phyloP scores from a whole-genome alignment of 2,888 invertebrate genomes.

The Embidobia sp. region DNA sequence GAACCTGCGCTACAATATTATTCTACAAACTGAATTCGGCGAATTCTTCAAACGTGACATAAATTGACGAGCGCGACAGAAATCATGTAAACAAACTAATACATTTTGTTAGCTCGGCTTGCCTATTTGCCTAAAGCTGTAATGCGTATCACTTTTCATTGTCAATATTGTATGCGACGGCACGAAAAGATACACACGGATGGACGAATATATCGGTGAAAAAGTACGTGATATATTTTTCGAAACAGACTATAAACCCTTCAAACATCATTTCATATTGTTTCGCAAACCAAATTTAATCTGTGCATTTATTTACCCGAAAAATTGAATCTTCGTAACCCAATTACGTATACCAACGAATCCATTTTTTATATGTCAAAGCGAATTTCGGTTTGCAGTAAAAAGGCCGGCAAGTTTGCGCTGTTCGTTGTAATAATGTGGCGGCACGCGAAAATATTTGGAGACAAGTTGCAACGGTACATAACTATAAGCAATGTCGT shows the following conservation, averaged over 20 bases:
- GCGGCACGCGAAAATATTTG: constrained; percentile 32
- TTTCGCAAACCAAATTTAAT: constrained; percentile 18
- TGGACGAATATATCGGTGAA: constrained; percentile 11
- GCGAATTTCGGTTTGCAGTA: too few relatives aligned
- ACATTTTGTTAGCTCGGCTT: constrained; percentile 21
- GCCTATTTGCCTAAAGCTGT: constrained; percentile 24
- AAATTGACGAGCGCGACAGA: constrained; percentile 17
- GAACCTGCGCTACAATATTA: constrained; percentile 20
- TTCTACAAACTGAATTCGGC: constrained; percentile 6
- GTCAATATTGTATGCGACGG: constrained; percentile 40
- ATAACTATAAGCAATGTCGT: constrained; percentile 39
- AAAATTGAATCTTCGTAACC: background rate
- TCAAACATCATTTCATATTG: background rate
- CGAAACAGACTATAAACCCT: constrained; percentile 1
- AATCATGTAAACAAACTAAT: constrained; percentile 31
- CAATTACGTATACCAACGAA: background rate
- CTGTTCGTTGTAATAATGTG: too few relatives aligned
- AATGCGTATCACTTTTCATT: constrained; percentile 38
- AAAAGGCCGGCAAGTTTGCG: too few relatives aligned
- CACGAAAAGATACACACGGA: constrained; percentile 25
- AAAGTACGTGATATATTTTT: constrained; percentile 31
- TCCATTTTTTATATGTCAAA: background rate
- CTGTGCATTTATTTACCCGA: background rate
- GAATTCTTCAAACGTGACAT: constrained; percentile 1
- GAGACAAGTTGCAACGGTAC: constrained; percentile 14